phyloP scores from a whole-genome alignment of 2,888 invertebrate genomes.

The Drosophila ustulata region DNA sequence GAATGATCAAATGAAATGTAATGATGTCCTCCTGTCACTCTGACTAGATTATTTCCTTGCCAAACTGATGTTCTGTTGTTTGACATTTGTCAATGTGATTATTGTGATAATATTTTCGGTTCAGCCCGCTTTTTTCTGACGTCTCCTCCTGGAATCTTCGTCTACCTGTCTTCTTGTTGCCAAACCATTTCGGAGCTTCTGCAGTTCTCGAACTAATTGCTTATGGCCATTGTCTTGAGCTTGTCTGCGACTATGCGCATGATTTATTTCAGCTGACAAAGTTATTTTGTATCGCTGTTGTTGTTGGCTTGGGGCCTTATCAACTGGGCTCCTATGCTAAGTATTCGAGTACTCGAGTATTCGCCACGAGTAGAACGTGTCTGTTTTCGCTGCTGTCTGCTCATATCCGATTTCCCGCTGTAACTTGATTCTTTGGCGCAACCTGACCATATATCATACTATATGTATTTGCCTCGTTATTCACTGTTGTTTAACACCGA shows the following conservation, averaged over 20 bases:
- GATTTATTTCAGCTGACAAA: conserved; percentile 59
- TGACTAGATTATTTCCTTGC: conserved; percentile 67
- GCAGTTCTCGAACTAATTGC: conserved; percentile 19
- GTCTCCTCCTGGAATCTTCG: conserved; percentile 1
- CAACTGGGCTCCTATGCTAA: conserved; percentile 36
- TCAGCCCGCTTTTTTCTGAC: conserved; percentile 8
- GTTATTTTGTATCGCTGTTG: conserved; percentile 10
- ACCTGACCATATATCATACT: conserved; percentile 43
- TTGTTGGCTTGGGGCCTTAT: conserved; percentile 22
- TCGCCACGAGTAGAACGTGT: conserved; percentile 50
- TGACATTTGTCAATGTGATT: conserved; percentile 63
- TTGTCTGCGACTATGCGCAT: conserved; percentile 9
- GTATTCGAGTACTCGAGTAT: conserved; percentile 15
- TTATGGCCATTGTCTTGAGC: conserved; percentile 13
- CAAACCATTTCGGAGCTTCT: neutral
- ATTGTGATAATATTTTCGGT: conserved; percentile 45
- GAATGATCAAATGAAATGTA: conserved; percentile 57
- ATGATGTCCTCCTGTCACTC: conserved; percentile 67
- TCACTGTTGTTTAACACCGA: conserved; percentile 79
- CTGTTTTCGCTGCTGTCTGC: conserved; percentile 56
- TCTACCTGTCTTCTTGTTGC: neutral
- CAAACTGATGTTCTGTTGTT: conserved; percentile 32
- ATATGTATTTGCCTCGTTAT: conserved; percentile 39
- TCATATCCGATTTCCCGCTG: conserved; percentile 57
- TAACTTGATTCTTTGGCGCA: conserved; percentile 55